These are phyloP conservation scores for Ammospiza nelsoni DNA, from an alignment of 2,113 vertebrate genomes.

Conservation along the genomic window DNA sequence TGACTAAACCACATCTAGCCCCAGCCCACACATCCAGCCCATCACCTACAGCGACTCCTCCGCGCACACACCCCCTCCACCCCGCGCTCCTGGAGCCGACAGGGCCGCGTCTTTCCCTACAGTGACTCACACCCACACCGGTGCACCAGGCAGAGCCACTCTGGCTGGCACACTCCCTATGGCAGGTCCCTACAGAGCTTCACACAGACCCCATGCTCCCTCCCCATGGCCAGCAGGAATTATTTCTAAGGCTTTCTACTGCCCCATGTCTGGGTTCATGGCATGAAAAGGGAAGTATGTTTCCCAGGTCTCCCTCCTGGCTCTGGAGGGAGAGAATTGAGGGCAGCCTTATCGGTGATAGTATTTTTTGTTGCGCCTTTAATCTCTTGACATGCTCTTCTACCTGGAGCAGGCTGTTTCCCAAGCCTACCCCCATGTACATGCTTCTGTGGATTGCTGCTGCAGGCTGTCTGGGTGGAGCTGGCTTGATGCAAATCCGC, in stretches of 20 bases:
- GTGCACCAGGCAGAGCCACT: background rate
- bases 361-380: background rate
- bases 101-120: background rate
- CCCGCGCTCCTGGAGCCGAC: background rate
- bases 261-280: background rate
- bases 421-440: background rate
- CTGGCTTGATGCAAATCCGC: slow-evolving; percentile 10
- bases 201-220: background rate
- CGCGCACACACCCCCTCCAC: background rate
- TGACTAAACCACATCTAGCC: background rate
- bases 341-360: background rate
- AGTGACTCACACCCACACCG: background rate
- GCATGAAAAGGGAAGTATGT: background rate
- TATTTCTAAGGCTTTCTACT: background rate
- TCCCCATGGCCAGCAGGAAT: background rate
- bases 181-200: background rate
- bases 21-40: background rate
- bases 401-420: background rate
- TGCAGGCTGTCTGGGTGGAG: background rate
- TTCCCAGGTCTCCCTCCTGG: background rate
- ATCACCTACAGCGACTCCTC: background rate
- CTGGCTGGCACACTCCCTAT: background rate
- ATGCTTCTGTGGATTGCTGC: background rate
- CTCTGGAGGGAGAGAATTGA: background rate
- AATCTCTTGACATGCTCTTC: background rate